Evolutionary conservation across 2,888 invertebrate genomes (phyloP), one percentile per base, ranked within the genome.

Genomic region (Timandra comae): DNA sequence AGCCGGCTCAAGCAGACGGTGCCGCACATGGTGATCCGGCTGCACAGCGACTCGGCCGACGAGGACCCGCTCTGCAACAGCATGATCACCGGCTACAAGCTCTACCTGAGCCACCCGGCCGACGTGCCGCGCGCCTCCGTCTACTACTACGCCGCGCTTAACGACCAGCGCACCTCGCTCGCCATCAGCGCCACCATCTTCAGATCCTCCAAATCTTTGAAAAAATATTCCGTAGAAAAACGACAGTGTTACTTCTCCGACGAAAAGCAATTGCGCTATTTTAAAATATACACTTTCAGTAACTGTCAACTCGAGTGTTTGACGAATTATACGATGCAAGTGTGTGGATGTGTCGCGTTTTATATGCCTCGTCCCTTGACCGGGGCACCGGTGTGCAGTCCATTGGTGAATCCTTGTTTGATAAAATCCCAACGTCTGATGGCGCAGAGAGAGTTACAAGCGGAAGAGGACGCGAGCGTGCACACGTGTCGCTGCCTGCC

Each of bases 291-390:
- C 61, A 90, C 90, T 0, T 90, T 90, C 61, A 84, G 85, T 39
- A 91, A 90, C 56, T 91, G 91, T 50, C 88, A 90, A 47, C 70
- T 90, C 32, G 91, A 91, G 63, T 91, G 91, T 49, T 59, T 90
- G 35, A 78, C 90, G 1, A 90, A 91, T 59, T 88, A 78, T 38
- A 91, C 91, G 0, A 55, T 82, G 27, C 47, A 55, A 0, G 66
- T 63, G 34, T 91, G 91, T 53, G 87, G 84, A 1, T 91, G 91
- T 46, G 90, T 90, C 1, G 87, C 87, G 38, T 90, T 88, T 52
- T 88, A 89, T 32, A 90, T 91, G 90, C 91, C 90, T 32, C 61
- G 67, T 66, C 41, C 7, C 3, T 4, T 7, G 7, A 24, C 9
- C 24, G 4, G n/a, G n/a, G n/a, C n/a, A n/a, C n/a, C n/a, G n/a